phyloP scores from a whole-genome alignment of 2,888 invertebrate species.

The Sphaeridia pumilis region DNA sequence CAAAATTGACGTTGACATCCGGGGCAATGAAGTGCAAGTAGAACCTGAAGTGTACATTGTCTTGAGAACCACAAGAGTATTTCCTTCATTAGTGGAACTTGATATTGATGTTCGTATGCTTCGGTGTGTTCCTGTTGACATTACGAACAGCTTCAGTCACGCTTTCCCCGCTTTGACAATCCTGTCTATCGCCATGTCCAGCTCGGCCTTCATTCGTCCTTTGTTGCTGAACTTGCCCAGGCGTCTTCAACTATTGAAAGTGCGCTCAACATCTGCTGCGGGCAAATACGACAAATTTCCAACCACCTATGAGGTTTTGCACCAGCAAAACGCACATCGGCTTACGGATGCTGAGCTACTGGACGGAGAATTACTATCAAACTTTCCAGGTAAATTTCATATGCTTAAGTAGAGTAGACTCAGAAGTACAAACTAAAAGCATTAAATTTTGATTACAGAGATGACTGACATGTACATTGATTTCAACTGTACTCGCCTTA shows the following conservation, averaged over 20 bases:
- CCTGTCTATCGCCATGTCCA: background rate
- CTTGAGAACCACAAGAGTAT: background rate
- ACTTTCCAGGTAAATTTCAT: too few species aligned
- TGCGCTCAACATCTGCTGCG: background rate
- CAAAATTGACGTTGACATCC: background rate
- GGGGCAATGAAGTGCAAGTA: background rate
- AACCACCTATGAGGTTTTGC: background rate
- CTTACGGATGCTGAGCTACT: background rate
- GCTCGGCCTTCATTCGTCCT: background rate
- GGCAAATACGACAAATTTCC: background rate
- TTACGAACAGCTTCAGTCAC: background rate
- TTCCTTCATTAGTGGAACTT: background rate
- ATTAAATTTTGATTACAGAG: background rate
- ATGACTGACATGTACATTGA: background rate
- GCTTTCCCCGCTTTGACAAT: background rate
- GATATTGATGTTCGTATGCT: background rate
- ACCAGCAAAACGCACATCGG: background rate
- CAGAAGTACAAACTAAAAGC: too few species aligned
- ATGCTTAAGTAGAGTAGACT: too few species aligned
- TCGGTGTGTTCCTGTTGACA: background rate
- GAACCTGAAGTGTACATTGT: too few species aligned
- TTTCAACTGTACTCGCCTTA: background rate
- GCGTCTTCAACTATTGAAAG: background rate
- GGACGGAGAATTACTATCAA: too few species aligned
- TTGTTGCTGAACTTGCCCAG: background rate